These are phyloP conservation scores for Picus viridis DNA, from an alignment of 2,797 vertebrate species.

Conservation along the genomic window DNA sequence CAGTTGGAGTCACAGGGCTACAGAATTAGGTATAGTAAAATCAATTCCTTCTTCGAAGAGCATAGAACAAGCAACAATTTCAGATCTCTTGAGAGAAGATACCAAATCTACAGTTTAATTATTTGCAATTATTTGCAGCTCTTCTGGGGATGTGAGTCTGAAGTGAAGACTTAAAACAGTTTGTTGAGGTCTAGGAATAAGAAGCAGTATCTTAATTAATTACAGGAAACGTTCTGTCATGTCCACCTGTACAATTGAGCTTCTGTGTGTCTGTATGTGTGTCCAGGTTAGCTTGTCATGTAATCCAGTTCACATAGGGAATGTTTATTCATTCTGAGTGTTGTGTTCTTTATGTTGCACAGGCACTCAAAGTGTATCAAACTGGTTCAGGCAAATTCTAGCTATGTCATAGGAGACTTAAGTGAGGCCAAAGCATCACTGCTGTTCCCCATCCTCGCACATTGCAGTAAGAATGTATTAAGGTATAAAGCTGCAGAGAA, in stretches of 20 bases:
- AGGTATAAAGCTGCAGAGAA: background rate
- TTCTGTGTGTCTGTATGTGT: fast-evolving
- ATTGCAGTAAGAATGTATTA: background rate
- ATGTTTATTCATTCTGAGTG: background rate
- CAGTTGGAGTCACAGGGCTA: background rate
- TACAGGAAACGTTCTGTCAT: background rate
- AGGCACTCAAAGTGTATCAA: background rate
- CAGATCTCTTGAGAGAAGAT: background rate
- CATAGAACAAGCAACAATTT: background rate
- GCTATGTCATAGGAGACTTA: background rate
- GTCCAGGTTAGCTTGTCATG: background rate
- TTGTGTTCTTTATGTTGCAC: background rate
- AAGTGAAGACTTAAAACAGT: background rate
- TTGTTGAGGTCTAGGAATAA: background rate
- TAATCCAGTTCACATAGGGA: background rate
- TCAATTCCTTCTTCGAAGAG: background rate
- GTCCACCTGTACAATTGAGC: background rate
- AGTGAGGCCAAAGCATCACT: fast-evolving
- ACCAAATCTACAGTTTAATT: background rate
- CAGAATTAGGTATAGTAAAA: background rate
- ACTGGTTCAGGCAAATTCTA: background rate
- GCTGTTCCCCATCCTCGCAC: background rate
- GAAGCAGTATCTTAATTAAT: background rate
- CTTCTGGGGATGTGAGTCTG: background rate
- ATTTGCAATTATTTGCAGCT: background rate